Conservation (phyloP, 2,113 vertebrate species). For the Gnathonemus echidnorhynchus region DNA sequence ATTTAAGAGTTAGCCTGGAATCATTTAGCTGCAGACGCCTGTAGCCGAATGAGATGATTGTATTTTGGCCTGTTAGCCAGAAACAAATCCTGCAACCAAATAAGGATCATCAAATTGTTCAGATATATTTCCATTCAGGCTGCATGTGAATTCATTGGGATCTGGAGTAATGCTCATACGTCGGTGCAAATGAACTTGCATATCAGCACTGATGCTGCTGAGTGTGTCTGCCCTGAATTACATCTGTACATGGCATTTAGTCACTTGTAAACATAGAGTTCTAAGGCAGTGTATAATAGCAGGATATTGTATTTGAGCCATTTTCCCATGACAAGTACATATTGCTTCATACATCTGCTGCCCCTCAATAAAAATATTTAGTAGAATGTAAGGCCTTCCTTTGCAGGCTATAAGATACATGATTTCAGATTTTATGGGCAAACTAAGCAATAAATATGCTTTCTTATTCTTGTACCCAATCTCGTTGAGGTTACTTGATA, state of each 20-base stretch:
- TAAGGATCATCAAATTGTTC: not conserved
- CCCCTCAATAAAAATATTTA: not conserved
- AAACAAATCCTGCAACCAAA: conserved; percentile 2
- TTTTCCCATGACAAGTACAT: not conserved
- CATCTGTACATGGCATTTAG: not conserved
- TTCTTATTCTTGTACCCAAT: conserved; percentile 48
- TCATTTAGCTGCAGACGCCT: not conserved
- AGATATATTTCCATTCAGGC: not conserved
- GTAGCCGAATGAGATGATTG: not conserved
- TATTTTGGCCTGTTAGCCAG: not conserved
- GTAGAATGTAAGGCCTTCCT: conserved; percentile 34
- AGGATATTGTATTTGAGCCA: not conserved
- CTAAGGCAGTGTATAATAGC: not conserved
- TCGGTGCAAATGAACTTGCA: not conserved
- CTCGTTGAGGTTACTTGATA: conserved; percentile 20
- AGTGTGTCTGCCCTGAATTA: not conserved
- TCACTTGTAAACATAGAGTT: not conserved
- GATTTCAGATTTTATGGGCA: conserved; percentile 52
- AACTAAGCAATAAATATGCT: conserved; percentile 46
- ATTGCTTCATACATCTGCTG: not conserved
- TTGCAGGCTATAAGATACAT: conserved; percentile 45
- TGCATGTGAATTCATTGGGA: not conserved
- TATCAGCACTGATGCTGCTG: not conserved
- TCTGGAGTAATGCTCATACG: not conserved
- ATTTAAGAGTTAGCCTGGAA: conserved; percentile 14